phyloP scores from a whole-genome alignment of 2,113 vertebrate species.

The Vanacampus margaritifer region DNA sequence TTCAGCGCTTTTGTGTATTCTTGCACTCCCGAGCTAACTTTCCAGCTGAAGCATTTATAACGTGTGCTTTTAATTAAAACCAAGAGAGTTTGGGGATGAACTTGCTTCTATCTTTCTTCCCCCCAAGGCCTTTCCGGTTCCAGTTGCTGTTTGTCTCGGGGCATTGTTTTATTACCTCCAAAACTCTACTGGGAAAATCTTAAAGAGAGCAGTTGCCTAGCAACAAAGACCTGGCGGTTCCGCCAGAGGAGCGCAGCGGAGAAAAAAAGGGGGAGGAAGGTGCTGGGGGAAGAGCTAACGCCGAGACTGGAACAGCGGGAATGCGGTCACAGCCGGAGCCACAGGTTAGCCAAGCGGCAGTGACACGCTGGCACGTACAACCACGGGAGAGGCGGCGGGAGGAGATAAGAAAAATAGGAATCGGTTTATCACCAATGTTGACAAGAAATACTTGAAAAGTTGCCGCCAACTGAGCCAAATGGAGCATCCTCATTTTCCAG shows the following conservation, averaged over 20 bases:
- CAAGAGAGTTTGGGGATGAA: conserved; percentile 23
- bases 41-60: conserved; percentile 21
- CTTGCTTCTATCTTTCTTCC: conserved; percentile 2
- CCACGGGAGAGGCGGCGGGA: conserved; percentile 23
- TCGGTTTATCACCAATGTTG: conserved; percentile 27
- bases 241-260: conserved; percentile 62
- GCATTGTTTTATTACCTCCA: conserved; percentile 80
- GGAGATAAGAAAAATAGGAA: conserved; percentile 37
- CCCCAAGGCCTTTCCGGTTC: conserved; percentile 57
- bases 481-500: not conserved
- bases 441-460: conserved; percentile 19
- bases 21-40: conserved; percentile 15
- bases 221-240: conserved; percentile 74
- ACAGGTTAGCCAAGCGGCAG: conserved; percentile 39
- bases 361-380: conserved; percentile 38
- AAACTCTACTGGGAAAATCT: conserved; percentile 74
- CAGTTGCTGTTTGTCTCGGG: conserved; percentile 75
- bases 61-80: conserved; percentile 33
- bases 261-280: not conserved
- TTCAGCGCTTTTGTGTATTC: conserved; percentile 10
- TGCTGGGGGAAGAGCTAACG: not conserved
- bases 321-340: conserved; percentile 44
- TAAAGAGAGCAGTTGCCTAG: conserved; percentile 73
- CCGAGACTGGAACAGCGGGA: conserved; percentile 36
- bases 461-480: not conserved